These are phyloP conservation scores for Eremophila alpestris DNA, from an alignment of 2,797 vertebrate species.

Conservation along the genomic window DNA sequence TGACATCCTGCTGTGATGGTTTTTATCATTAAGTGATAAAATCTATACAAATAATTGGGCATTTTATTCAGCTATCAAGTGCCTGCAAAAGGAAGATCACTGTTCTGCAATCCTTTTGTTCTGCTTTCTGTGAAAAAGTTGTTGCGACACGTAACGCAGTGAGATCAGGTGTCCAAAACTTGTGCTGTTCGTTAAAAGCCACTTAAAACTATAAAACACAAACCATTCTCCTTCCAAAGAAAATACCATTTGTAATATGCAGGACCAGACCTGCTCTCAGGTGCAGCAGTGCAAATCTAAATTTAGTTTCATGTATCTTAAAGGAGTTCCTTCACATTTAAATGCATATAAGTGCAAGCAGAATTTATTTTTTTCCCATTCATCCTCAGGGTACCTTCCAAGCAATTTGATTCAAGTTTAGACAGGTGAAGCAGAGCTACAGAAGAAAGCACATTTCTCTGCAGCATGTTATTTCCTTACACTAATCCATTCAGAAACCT, in stretches of 20 bases:
- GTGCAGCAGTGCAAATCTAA: constrained; percentile 60
- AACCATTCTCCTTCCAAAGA: constrained; percentile 31
- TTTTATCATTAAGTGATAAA: background rate
- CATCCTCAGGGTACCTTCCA: constrained; percentile 57
- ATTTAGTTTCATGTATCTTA: constrained; percentile 58
- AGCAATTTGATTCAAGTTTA: constrained; percentile 58
- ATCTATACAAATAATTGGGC: background rate
- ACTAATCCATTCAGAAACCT: constrained; percentile 24
- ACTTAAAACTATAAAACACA: constrained; percentile 47
- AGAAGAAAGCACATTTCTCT: constrained; percentile 26
- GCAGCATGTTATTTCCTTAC: background rate
- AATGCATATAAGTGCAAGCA: constrained; percentile 31
- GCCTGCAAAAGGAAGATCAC: background rate
- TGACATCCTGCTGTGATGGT: background rate
- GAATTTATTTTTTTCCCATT: constrained; percentile 25
- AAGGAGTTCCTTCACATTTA: constrained; percentile 37
- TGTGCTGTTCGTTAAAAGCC: constrained; percentile 31
- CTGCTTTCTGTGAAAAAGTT: constrained; percentile 9
- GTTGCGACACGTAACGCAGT: background rate
- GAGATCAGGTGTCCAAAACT: constrained; percentile 44
- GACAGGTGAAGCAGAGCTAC: constrained; percentile 3
- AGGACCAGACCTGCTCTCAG: constrained; percentile 57
- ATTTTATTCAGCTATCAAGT: background rate
- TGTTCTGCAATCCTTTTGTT: background rate
- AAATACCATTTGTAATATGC: constrained; percentile 48